phyloP scores from a whole-genome alignment of 1,140 invertebrate genomes.

The Brachionus plicatilis region DNA sequence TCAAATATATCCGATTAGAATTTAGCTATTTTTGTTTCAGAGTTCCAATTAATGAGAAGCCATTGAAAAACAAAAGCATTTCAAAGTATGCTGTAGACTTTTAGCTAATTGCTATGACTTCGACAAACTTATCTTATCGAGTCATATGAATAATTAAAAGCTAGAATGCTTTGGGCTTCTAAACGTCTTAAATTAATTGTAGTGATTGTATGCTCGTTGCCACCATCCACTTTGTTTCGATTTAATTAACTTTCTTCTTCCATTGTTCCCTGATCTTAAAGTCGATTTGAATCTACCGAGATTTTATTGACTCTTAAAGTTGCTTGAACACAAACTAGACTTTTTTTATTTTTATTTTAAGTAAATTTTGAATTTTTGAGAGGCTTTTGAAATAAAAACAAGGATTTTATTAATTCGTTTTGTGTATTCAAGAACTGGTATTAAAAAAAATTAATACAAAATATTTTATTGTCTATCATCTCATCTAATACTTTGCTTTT shows the following conservation, averaged over 20 bases:
- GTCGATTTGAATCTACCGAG: no score
- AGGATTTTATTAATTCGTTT: no score
- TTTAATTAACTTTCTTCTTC: not conserved
- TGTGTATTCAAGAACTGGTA: no score
- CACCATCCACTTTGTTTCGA: not conserved
- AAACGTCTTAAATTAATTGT: not conserved
- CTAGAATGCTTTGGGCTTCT: not conserved
- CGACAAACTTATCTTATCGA: conserved; percentile 18
- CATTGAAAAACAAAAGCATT: not conserved
- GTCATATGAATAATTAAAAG: not conserved
- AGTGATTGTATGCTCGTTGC: not conserved
- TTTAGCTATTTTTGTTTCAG: not conserved
- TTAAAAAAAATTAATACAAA: no score
- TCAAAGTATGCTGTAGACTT: not conserved
- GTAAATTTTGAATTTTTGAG: no score
- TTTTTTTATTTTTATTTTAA: no score
- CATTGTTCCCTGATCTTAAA: no score
- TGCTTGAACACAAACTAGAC: no score
- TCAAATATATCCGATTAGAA: not conserved
- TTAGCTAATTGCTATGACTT: conserved; percentile 27
- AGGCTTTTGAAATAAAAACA: no score
- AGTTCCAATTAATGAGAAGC: conserved; percentile 1
- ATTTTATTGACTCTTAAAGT: no score
- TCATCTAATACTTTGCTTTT: no score
- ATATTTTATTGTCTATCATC: no score